Base-by-base conservation (phyloP, 2,888 invertebrate species). In the Eugnorisma glareosa region DNA sequence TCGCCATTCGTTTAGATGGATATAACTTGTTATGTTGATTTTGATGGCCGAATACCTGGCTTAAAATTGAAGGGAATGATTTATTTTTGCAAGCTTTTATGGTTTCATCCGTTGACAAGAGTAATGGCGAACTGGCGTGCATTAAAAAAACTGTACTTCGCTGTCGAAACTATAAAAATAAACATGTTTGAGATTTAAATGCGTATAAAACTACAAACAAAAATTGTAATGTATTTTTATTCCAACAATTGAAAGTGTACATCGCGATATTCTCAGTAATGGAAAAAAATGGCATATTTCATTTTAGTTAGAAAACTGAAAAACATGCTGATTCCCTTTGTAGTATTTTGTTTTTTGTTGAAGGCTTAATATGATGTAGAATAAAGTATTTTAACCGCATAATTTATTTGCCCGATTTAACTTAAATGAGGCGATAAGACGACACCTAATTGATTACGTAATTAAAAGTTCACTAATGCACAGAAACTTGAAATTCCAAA, bases 1-100 rank as follows among this genome's bases (percentile, higher is more conserved):
- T 85, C 54, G 59, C 31, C 77, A n/a, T 31, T 43, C 35, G 13
- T 35, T 59, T 51, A 57, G 45, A 28, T 63, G 24, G 31, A 31
- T 85, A n/a, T 24, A 35, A 1, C 28, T 28, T 24, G 37, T 51
- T 48, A 67, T 24, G 3, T 75, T 63, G 57, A 28, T 43, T 64
- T 57, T 57, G n/a, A 35, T 61, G 48, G 13, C 24, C n/a, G 15
- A 35, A 37, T 35, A 37, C 5, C 28, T 21, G 15, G 13, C n/a
- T 21, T 35, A 10, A 54, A 76, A 43, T 18, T 51, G 1, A 75
- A 31, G 0, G 18, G 0, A 51, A 28, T 15, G 10, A 28, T 72
- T 28, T 45, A 24, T 45, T 72, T 37, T 28, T 45, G 10, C 15
- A 7, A 73, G 28, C 18, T 51, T 75, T 74, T 45, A 8, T 5